Evolutionary conservation across 2,797 vertebrate genomes (phyloP), one percentile per base, ranked within the genome.

Genomic region (Enteromius paludinosus): DNA sequence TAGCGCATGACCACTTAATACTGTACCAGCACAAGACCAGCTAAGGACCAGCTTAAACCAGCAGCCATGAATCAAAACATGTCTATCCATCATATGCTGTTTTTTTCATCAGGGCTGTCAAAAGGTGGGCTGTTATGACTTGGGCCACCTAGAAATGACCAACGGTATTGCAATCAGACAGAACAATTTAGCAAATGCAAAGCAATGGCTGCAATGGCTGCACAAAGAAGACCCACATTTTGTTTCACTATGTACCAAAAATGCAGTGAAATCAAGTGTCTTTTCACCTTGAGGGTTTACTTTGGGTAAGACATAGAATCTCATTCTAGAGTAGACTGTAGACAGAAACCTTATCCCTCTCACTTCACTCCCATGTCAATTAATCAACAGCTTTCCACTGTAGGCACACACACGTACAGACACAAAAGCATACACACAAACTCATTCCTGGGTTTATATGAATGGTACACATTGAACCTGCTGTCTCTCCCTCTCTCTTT

Each of bases 391-490:
- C 61, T 45, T 54, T 66, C 12, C 0, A 15, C 78, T 49, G 8
- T 62, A 52, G 18, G 56, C 69, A 85, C n/a, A 82, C 72, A 84
- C 20, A 79, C 30, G 23, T 38, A 84, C 52, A 25, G 18, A 54
- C 59, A 86, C 41, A 41, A 76, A 79, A 64, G 62, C 69, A 66
- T 18, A 65, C 35, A 66, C 69, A 56, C 47, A 65, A 38, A 73
- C 41, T 28, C 15, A 30, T 85, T 83, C n/a, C 61, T 76, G 20
- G 68, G 61, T 49, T 78, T 70, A 61, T 12, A 74, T 86, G 79
- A 83, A 86, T 81, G 83, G 66, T 62, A 52, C 47, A 62, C 52
- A 87, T 49, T 84, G 77, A 87, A 80, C 49, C n/a, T 54, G 45
- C 23, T 47, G n/a, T 45, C n/a, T 78, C 49, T 54, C 64, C 33